Evolutionary conservation across 2,113 vertebrate species (phyloP).

Genomic region (Ctenodactylus gundi): DNA sequence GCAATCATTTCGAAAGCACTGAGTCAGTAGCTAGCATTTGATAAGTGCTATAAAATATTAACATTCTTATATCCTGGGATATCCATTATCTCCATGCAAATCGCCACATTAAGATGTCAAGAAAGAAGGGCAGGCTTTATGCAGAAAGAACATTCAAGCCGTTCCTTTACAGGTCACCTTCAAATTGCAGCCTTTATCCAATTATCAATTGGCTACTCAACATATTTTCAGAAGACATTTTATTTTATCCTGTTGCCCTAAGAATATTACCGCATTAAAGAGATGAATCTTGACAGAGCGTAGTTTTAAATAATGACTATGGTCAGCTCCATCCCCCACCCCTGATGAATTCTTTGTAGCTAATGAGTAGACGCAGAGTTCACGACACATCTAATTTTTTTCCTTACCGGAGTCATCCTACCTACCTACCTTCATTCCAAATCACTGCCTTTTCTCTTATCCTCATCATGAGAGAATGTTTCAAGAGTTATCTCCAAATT

Average conservation of each 20-base stretch:
- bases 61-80: background rate
- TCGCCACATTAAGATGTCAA: background rate
- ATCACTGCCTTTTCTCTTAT: background rate
- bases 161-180: background rate
- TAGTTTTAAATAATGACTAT: background rate
- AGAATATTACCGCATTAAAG: background rate
- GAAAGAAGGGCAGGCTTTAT: background rate
- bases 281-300: background rate
- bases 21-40: background rate
- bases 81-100: background rate
- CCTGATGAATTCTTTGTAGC: background rate
- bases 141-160: background rate
- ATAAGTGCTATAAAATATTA: background rate
- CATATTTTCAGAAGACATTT: slow-evolving; percentile 2
- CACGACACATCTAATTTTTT: background rate
- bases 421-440: background rate
- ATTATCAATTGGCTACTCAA: background rate
- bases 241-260: background rate
- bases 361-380: background rate
- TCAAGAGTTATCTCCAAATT: background rate
- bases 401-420: background rate
- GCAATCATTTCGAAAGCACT: background rate
- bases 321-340: background rate
- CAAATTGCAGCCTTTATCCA: background rate
- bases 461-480: background rate